phyloP scores from a whole-genome alignment of 2,888 invertebrate species.

The Hirtodrosophila confusa region DNA sequence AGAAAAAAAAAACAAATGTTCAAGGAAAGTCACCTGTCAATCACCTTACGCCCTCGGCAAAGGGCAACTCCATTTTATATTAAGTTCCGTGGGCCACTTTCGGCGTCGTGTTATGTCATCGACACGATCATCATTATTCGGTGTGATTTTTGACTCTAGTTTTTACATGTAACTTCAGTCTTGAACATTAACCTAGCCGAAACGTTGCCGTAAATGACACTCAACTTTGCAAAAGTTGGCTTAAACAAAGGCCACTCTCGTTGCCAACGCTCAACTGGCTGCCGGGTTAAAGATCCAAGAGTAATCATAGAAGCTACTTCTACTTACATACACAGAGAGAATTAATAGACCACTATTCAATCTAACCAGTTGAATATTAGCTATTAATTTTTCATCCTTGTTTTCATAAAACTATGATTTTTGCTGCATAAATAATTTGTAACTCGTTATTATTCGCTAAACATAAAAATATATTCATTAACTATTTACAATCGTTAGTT shows the following conservation, averaged over 20 bases:
- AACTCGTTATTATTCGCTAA: no score
- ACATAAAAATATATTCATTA: no score
- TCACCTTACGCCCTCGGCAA: slow-evolving; percentile 53
- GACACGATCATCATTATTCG: slow-evolving; percentile 18
- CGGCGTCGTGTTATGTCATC: slow-evolving; percentile 9
- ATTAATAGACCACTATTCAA: no score
- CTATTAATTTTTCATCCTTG: no score
- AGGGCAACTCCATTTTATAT: slow-evolving; percentile 28
- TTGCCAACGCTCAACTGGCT: slow-evolving; percentile 30
- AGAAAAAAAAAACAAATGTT: neutral
- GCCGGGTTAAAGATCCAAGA: slow-evolving; percentile 7
- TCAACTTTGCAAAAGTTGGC: slow-evolving; percentile 4
- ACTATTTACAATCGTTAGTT: no score
- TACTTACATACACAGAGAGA: slow-evolving; percentile 2
- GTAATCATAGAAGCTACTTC: slow-evolving; percentile 14
- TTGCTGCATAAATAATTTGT: no score
- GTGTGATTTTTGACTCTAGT: slow-evolving; percentile 5
- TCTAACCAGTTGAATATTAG: no score
- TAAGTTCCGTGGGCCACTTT: slow-evolving; percentile 11
- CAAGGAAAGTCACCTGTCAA: slow-evolving; percentile 36
- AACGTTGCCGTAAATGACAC: slow-evolving; percentile 8
- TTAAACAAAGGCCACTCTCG: slow-evolving; percentile 32
- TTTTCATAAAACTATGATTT: no score
- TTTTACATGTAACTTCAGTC: slow-evolving; percentile 14
- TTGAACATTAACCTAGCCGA: slow-evolving; percentile 35